Conservation (phyloP, 2,797 vertebrate genomes). For the Pipistrellus nathusii region DNA sequence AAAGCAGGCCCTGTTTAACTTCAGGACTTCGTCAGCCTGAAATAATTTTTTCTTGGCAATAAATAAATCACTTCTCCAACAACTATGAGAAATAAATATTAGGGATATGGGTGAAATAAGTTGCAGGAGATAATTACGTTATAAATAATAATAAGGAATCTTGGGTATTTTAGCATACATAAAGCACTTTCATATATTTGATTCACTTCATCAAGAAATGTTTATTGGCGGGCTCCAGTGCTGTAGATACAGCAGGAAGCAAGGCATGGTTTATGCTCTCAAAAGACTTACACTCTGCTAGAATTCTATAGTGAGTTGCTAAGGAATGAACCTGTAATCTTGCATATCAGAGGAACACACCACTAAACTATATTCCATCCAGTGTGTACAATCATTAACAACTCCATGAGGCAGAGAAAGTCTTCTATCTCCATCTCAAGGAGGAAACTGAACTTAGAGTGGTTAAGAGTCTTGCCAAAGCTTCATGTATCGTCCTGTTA, state of each 20-base stretch:
- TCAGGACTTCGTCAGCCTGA: background rate
- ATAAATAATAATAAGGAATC: conserved; percentile 14
- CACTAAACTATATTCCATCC: background rate
- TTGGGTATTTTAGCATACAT: background rate
- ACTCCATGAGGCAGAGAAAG: background rate
- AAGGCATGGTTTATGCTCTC: background rate
- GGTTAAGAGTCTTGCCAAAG: background rate
- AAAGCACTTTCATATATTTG: background rate
- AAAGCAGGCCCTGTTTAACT: background rate
- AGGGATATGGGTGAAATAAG: conserved; percentile 1
- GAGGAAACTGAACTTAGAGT: background rate
- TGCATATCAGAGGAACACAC: background rate
- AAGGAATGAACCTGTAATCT: background rate
- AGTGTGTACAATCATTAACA: background rate
- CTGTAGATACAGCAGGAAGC: background rate
- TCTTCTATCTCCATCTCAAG: background rate
- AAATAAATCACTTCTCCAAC: conserved; percentile 13
- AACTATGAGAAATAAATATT: conserved; percentile 33
- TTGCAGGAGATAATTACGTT: background rate
- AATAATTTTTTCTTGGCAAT: conserved; percentile 40
- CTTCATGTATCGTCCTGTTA: background rate
- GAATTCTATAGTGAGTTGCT: background rate
- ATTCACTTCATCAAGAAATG: background rate
- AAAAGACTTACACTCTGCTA: background rate
- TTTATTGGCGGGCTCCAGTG: background rate